Base-by-base conservation (phyloP, 92 coral and sea anemone species). In the Zoanthus sociatus region DNA sequence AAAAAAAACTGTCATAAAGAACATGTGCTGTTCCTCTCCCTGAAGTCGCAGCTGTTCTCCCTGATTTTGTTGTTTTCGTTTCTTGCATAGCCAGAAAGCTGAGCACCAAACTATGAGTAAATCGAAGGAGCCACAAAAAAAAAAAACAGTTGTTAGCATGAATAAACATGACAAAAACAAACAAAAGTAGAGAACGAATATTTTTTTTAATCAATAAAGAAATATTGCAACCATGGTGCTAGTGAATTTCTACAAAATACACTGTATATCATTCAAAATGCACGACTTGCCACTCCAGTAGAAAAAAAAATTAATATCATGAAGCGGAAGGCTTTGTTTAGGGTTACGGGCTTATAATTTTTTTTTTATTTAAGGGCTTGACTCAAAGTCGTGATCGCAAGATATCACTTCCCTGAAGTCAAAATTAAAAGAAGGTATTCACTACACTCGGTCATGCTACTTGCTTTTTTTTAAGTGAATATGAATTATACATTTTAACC, bases 281-380 rank as follows among this genome's bases (percentile, higher is more conserved):
- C 16, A 33, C 7, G 45, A 15, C 31, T 81, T 81, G 26, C 9
- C 33, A 18, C 42, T 64, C 47, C 26, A 44, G 31, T 45, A 67
- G 26, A 26, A 26, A 42, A 18, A 11, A 64, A 81, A 2, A 9
- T 7, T 46, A 1, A 21, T 18, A 9, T 63, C 47, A 2, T 37
- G 4, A 81, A 81, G 67, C 75, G 45, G 45, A 18, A n/a, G 75
- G 61, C 53, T 81, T 81, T 81, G 85, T 81, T 71, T 81, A 64
- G 64, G 46, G 60, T 46, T 66, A 60, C 15, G 46, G 46, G 45
- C 21, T 67, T 63, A 46, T 6, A 74, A 81, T 46, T 50, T 42
- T 64, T 60, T 45, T 46, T 26, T 13, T 46, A 37, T 2, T 2
- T 2, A 37, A 15, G 85, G 44, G 75, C 75, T 81, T 63, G 63